A percentile compares a stretch with the other conserved stretches of the same genome.
These are phyloP conservation scores for Gephyroberyx darwinii DNA, from an alignment of 2,797 vertebrate species.

Conservation along the genomic window DNA sequence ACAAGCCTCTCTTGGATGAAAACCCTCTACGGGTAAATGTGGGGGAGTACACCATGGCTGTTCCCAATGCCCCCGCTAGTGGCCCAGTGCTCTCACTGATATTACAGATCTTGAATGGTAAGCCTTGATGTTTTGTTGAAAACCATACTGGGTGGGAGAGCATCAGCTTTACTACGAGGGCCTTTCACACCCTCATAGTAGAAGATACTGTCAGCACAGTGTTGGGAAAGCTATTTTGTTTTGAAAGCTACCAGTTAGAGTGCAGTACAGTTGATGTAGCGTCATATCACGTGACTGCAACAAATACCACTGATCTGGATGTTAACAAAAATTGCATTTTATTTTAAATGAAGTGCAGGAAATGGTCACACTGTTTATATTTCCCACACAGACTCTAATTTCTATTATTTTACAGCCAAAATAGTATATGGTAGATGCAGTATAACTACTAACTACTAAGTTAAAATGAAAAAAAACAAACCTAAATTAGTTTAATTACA, in stretches of 20 bases:
- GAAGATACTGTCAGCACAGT: constrained; percentile 35
- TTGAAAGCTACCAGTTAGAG: constrained; percentile 12
- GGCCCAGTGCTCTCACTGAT: constrained; percentile 93
- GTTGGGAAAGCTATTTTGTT: background rate
- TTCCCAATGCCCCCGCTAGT: constrained; percentile 87
- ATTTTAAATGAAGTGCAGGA: too few relatives aligned
- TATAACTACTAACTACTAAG: too few relatives aligned
- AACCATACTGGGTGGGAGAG: constrained; percentile 65
- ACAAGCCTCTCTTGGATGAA: constrained; percentile 82
- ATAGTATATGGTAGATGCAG: too few relatives aligned
- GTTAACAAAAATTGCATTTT: too few relatives aligned
- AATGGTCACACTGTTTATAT: too few relatives aligned
- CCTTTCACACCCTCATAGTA: constrained; percentile 34
- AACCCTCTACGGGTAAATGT: constrained; percentile 81
- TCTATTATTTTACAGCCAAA: too few relatives aligned
- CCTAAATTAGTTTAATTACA: background rate
- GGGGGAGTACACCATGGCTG: constrained; percentile 84
- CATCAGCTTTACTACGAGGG: constrained; percentile 54
- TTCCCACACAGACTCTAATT: too few relatives aligned
- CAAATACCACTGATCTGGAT: too few relatives aligned
- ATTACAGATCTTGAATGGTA: constrained; percentile 94
- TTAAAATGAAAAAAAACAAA: background rate
- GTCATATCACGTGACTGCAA: too few relatives aligned
- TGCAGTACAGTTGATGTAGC: too few relatives aligned
- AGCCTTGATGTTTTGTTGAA: constrained; percentile 65